These are phyloP conservation scores for Microctonus aethiopoides DNA, from an alignment of 2,888 invertebrate species.

Conservation along the genomic window DNA sequence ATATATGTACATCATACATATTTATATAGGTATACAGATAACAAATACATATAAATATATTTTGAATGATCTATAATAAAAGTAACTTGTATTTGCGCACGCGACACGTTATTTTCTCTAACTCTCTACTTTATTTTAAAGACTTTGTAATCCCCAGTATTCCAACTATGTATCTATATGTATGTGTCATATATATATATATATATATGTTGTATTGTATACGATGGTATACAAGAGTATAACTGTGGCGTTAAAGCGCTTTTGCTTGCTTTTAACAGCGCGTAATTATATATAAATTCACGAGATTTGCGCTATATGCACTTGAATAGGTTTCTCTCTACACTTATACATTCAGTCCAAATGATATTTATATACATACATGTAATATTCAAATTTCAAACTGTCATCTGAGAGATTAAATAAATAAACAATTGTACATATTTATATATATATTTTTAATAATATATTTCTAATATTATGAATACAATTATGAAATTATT, in stretches of 20 bases:
- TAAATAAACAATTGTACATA: neutral
- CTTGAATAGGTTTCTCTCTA: slow-evolving; percentile 4
- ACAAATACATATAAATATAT: neutral
- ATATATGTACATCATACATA: too few species aligned
- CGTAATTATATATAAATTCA: slow-evolving; percentile 23
- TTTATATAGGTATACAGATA: neutral
- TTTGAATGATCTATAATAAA: neutral
- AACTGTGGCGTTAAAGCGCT: slow-evolving; percentile 18
- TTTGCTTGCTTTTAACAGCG: slow-evolving; percentile 20
- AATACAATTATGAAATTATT: too few species aligned
- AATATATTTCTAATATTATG: too few species aligned
- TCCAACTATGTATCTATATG: neutral
- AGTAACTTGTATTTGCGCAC: neutral
- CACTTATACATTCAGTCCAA: neutral
- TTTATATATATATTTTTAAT: too few species aligned
- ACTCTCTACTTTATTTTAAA: slow-evolving; percentile 15
- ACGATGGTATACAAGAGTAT: neutral
- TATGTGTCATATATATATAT: too few species aligned
- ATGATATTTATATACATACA: neutral
- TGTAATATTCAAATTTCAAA: too few species aligned
- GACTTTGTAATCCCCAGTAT: slow-evolving; percentile 21
- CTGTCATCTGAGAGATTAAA: too few species aligned
- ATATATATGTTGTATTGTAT: neutral
- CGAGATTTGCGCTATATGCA: neutral
- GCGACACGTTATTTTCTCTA: slow-evolving; percentile 4